phyloP scores from a whole-genome alignment of 2,888 invertebrate genomes.

The Teleogryllus oceanicus region DNA sequence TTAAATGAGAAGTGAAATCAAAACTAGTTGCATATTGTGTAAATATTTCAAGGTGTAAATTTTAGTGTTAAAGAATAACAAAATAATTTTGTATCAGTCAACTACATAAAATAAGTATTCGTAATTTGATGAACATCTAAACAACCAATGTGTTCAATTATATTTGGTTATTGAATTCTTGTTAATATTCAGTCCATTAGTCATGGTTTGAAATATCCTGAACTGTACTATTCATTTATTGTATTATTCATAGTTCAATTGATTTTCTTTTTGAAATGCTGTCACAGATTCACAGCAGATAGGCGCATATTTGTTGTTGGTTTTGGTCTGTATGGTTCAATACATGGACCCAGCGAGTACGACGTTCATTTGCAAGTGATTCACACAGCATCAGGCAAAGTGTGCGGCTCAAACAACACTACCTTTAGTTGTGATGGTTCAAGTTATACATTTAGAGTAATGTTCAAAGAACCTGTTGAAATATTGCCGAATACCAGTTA shows the following conservation, averaged over 20 bases:
- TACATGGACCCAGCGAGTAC: conserved; percentile 74
- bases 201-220: neutral
- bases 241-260: neutral
- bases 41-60: too few species aligned
- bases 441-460: conserved; percentile 70
- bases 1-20: too few species aligned
- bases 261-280: neutral
- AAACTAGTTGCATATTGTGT: too few species aligned
- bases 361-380: conserved; percentile 73
- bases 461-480: conserved; percentile 82
- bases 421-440: conserved; percentile 76
- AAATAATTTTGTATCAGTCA: too few species aligned
- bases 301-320: conserved; percentile 77
- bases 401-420: conserved; percentile 70
- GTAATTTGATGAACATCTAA: too few species aligned
- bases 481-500: conserved; percentile 74
- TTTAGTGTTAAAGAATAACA: too few species aligned
- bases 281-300: conserved; percentile 70
- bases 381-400: conserved; percentile 69
- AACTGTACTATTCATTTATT: conserved; percentile 24
- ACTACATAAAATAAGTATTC: too few species aligned
- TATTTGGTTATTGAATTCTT: too few species aligned
- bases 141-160: too few species aligned
- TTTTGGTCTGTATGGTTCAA: conserved; percentile 79
- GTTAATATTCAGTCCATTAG: too few species aligned